Conservation (phyloP, 35 echinoderm and acorn worm genomes). For the Stichopus chloronotus region DNA sequence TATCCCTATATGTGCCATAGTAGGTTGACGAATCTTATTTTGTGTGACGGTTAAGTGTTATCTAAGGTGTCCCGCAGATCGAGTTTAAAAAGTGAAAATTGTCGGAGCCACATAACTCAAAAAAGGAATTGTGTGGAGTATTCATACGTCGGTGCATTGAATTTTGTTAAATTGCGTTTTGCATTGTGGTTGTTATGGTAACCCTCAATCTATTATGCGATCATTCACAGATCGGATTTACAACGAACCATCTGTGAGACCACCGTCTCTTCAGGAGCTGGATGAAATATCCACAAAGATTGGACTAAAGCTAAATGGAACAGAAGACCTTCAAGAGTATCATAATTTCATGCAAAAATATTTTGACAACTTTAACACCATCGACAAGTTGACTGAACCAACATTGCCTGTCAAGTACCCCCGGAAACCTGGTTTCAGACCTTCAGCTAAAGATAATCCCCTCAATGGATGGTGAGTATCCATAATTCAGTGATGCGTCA, state of each 20-base stretch:
- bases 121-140: too few relatives aligned
- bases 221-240: background rate
- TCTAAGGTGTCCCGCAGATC: too few relatives aligned
- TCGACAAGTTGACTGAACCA: constrained; percentile 73
- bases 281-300: constrained; percentile 43
- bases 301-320: constrained; percentile 45
- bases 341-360: constrained; percentile 33
- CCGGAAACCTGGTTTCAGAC: constrained; percentile 73
- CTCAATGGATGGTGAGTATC: constrained; percentile 81
- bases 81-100: too few relatives aligned
- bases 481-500: background rate
- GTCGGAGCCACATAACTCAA: too few relatives aligned
- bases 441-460: constrained; percentile 57
- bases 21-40: too few relatives aligned
- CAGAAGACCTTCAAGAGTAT: constrained; percentile 37
- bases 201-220: too few relatives aligned
- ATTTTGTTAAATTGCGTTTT: too few relatives aligned
- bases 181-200: too few relatives aligned
- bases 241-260: constrained; percentile 36
- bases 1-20: too few relatives aligned
- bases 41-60: too few relatives aligned
- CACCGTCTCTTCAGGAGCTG: constrained; percentile 53
- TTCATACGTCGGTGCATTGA: too few relatives aligned
- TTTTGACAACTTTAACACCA: background rate
- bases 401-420: constrained; percentile 85